A percentile compares a stretch with the other conserved stretches of the same genome.
Evolutionary conservation across 2,888 invertebrate genomes (phyloP).

Genomic region (Digitonthophagus gazella): DNA sequence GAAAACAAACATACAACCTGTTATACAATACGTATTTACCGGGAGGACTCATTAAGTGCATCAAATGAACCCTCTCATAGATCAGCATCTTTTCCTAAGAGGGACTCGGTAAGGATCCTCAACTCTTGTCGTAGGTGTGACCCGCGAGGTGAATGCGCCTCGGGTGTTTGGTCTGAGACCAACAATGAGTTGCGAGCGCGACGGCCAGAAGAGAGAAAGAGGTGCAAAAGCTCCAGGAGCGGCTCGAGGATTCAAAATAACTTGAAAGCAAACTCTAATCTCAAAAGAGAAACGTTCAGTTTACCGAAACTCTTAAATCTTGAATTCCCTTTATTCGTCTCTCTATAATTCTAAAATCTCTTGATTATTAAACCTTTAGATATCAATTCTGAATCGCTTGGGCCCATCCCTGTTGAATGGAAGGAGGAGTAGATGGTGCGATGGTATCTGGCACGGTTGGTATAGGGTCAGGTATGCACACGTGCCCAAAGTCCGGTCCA

Average conservation of each 20-base stretch:
- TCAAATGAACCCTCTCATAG: constrained; percentile 16
- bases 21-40: constrained; percentile 15
- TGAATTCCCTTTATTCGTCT: background rate
- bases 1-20: constrained; percentile 6
- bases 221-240: constrained; percentile 28
- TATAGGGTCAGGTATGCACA: constrained; percentile 36
- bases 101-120: constrained; percentile 27
- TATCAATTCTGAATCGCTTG: background rate
- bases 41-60: constrained; percentile 17
- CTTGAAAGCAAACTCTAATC: background rate
- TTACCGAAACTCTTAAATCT: background rate
- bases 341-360: background rate
- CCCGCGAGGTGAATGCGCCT: constrained; percentile 29
- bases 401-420: background rate
- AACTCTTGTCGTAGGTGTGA: constrained; percentile 27
- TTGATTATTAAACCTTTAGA: background rate
- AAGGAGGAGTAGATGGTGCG: constrained; percentile 27
- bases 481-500: constrained; percentile 28
- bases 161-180: constrained; percentile 20
- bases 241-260: background rate
- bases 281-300: background rate
- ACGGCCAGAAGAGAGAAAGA: constrained; percentile 13
- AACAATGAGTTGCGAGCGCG: constrained; percentile 23
- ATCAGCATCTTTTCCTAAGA: constrained; percentile 23
- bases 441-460: constrained; percentile 32